Conservation (phyloP, 2,113 vertebrate genomes). For the Vulpes lagopus region DNA sequence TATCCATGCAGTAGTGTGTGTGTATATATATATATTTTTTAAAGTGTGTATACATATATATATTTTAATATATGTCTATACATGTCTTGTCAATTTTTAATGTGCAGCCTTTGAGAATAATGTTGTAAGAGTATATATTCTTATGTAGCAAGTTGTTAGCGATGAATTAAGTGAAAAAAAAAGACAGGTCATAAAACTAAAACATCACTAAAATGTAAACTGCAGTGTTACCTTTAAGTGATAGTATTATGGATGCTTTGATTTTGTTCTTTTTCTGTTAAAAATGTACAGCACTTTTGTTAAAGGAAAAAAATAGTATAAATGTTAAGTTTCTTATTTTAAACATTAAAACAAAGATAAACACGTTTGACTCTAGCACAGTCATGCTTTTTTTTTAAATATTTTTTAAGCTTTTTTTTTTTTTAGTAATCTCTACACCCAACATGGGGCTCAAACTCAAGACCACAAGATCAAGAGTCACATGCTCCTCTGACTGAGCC, state of each 20-base stretch:
- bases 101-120: slow-evolving; percentile 16
- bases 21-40: too few relatives aligned
- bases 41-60: too few relatives aligned
- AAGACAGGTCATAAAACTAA: not conserved
- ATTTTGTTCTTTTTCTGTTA: slow-evolving; percentile 19
- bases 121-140: not conserved
- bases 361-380: not conserved
- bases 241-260: slow-evolving; percentile 22
- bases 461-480: not conserved
- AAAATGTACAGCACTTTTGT: not conserved
- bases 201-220: slow-evolving; percentile 12
- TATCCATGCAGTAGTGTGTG: not conserved
- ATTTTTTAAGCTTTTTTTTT: not conserved
- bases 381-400: not conserved
- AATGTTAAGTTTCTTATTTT: slow-evolving; percentile 30
- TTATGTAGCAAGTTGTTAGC: not conserved
- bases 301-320: not conserved
- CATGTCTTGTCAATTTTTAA: not conserved
- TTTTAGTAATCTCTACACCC: not conserved
- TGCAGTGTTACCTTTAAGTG: not conserved
- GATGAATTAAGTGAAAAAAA: not conserved
- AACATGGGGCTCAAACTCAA: not conserved
- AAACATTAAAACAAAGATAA: slow-evolving; percentile 1
- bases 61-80: not conserved
- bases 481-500: not conserved